phyloP scores from a whole-genome alignment of 2,797 vertebrate genomes.

The Leuciscus waleckii region DNA sequence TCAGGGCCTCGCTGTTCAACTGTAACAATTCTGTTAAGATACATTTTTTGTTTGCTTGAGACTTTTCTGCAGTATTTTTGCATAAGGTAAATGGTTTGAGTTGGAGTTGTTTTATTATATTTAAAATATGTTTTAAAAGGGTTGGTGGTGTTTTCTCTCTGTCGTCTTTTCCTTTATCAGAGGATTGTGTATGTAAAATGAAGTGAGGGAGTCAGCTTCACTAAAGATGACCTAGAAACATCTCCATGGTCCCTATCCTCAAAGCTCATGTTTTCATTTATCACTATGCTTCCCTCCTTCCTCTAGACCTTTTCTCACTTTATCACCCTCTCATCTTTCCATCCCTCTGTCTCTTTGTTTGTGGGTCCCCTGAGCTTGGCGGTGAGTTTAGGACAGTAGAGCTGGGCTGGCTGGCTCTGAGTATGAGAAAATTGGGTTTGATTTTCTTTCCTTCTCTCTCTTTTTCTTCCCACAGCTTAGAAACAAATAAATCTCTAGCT shows the following conservation, averaged over 20 bases:
- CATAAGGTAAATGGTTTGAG: neutral
- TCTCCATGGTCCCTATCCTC: slow-evolving; percentile 51
- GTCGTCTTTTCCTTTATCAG: neutral
- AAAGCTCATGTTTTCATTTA: slow-evolving; percentile 43
- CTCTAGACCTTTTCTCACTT: slow-evolving; percentile 39
- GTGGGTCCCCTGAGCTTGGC: slow-evolving; percentile 64
- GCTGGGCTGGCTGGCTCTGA: slow-evolving; percentile 59
- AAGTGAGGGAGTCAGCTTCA: slow-evolving; percentile 7
- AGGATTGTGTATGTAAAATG: slow-evolving; percentile 7
- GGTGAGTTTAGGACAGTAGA: slow-evolving; percentile 61
- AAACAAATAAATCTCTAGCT: slow-evolving; percentile 23
- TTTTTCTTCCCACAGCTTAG: slow-evolving; percentile 44
- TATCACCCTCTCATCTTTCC: slow-evolving; percentile 34
- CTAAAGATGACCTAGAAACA: slow-evolving; percentile 33
- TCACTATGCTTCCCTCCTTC: slow-evolving; percentile 37
- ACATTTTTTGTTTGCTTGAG: neutral
- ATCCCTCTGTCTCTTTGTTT: slow-evolving; percentile 53
- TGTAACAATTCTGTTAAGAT: neutral
- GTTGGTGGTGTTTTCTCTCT: neutral
- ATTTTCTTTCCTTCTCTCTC: slow-evolving; percentile 46
- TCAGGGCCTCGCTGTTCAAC: neutral
- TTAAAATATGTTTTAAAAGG: neutral
- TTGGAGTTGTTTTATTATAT: neutral
- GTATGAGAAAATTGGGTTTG: slow-evolving; percentile 76
- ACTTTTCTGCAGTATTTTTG: neutral